Conservation (phyloP, 2,888 invertebrate species). For the Synergus japonicus region DNA sequence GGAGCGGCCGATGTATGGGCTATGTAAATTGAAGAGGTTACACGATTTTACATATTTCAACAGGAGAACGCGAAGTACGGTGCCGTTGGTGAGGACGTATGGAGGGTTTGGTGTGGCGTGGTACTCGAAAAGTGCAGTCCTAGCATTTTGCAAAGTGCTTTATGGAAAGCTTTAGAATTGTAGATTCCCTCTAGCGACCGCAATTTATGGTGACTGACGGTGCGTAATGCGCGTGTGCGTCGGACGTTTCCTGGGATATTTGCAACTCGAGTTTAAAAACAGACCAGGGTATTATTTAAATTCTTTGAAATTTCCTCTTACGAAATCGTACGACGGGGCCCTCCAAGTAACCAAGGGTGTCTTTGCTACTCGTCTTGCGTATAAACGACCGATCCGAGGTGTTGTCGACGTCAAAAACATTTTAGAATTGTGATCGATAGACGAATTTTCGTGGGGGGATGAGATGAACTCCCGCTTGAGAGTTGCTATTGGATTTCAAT, state of each 20-base stretch:
- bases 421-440: conserved; percentile 70
- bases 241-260: conserved; percentile 49
- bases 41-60: conserved; percentile 77
- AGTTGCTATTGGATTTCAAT: conserved; percentile 74
- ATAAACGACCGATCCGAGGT: conserved; percentile 42
- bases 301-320: conserved; percentile 59
- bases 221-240: conserved; percentile 47
- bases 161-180: conserved; percentile 77
- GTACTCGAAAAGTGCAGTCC: conserved; percentile 76
- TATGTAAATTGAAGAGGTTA: conserved; percentile 77
- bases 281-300: conserved; percentile 70
- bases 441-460: conserved; percentile 20
- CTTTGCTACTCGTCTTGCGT: conserved; percentile 27
- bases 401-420: conserved; percentile 70
- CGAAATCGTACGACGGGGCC: conserved; percentile 42
- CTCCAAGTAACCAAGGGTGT: conserved; percentile 34
- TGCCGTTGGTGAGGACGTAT: conserved; percentile 35
- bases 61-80: conserved; percentile 61
- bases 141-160: conserved; percentile 77
- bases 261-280: conserved; percentile 47
- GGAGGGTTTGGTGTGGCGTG: conserved; percentile 53
- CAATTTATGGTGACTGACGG: conserved; percentile 57
- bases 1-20: conserved; percentile 58
- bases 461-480: conserved; percentile 32
- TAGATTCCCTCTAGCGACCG: conserved; percentile 70